Conservation (phyloP, 1,140 invertebrate species). For the Caenorhabditis latens region DNA sequence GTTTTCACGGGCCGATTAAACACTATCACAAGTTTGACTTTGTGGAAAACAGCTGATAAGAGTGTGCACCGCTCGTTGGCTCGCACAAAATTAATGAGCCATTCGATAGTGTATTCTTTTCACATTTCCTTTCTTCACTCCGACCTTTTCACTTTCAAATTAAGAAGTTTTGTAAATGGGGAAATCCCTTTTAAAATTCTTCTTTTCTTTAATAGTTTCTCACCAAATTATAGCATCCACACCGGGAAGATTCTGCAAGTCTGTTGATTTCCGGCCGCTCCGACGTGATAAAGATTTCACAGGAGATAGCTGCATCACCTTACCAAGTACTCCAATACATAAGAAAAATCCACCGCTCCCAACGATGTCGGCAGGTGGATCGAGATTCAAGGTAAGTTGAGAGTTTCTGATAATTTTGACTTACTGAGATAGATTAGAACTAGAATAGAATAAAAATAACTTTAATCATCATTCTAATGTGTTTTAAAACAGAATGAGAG, state of each 20-base stretch:
- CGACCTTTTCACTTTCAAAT: not conserved
- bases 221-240: not conserved
- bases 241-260: slow-evolving; percentile 12
- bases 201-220: not conserved
- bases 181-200: not conserved
- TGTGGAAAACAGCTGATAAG: slow-evolving; percentile 55
- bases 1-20: slow-evolving; percentile 48
- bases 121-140: not conserved
- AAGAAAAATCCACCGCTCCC: slow-evolving; percentile 46
- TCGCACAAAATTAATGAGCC: slow-evolving; percentile 55
- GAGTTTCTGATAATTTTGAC: no score
- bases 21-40: slow-evolving; percentile 53
- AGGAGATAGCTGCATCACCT: slow-evolving; percentile 27
- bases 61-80: slow-evolving; percentile 13
- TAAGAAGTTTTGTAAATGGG: not conserved
- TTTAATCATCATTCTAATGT: not conserved
- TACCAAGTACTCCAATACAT: not conserved
- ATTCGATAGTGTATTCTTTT: slow-evolving; percentile 1
- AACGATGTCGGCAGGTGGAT: slow-evolving; percentile 22
- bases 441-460: not conserved
- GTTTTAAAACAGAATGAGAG: slow-evolving; percentile 30
- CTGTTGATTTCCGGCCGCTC: slow-evolving; percentile 20
- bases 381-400: slow-evolving; percentile 28
- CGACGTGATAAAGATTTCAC: not conserved
- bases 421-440: not conserved